Conservation (phyloP, 2,888 invertebrate species). For the Eilema depressum region DNA sequence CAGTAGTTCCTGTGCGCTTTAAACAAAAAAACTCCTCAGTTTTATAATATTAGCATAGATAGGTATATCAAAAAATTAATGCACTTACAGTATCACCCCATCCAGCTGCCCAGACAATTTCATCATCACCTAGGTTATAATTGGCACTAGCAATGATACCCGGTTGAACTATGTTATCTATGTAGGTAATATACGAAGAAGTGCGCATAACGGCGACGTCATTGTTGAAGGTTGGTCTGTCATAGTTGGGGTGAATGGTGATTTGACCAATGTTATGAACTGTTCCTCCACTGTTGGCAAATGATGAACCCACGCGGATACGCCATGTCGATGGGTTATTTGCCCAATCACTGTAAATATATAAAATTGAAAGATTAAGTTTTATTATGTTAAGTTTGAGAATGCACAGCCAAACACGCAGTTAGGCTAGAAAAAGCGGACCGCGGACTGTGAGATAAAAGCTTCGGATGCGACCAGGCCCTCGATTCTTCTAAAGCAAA, state of each 20-base stretch:
- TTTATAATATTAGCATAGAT: no score
- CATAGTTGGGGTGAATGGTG: conserved; percentile 44
- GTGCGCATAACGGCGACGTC: conserved; percentile 54
- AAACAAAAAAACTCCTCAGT: no score
- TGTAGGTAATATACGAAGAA: conserved; percentile 22
- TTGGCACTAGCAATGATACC: conserved; percentile 51
- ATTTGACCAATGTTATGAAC: conserved; percentile 39
- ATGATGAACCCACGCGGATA: conserved; percentile 54
- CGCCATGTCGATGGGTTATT: conserved; percentile 17
- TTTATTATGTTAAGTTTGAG: no score
- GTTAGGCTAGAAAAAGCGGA: no score
- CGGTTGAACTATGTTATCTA: conserved; percentile 22
- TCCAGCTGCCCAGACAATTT: conserved; percentile 64
- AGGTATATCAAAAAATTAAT: no score
- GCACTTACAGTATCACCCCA: conserved; percentile 60
- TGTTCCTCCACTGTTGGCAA: conserved; percentile 53
- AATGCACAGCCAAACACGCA: no score
- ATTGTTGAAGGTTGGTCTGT: conserved; percentile 38
- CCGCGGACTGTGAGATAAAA: no score
- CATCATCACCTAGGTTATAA: conserved; percentile 52
- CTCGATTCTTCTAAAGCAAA: no score
- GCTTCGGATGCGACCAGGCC: no score
- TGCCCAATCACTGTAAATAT: background rate
- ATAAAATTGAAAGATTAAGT: background rate
- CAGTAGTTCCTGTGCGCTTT: no score